Percentiles rank a stretch among this genome's conserved stretches.
These are phyloP conservation scores for Chamaea fasciata DNA, from an alignment of 2,113 vertebrate species.

Conservation along the genomic window DNA sequence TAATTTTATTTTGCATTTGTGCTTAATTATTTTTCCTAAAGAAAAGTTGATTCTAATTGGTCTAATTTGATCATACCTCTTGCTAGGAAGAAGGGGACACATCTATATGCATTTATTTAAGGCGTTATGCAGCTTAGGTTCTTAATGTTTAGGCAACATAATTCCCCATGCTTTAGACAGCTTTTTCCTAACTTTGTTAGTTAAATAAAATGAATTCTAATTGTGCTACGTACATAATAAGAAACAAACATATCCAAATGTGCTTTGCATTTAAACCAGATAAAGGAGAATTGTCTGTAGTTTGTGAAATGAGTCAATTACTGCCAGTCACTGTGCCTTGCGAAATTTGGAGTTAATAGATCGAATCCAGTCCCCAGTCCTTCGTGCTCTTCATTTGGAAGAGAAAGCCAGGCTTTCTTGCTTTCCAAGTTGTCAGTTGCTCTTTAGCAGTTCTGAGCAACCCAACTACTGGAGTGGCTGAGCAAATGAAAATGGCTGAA, in stretches of 20 bases:
- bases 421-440: neutral
- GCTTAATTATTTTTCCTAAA: constrained; percentile 62
- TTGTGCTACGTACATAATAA: neutral
- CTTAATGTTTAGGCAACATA: constrained; percentile 3
- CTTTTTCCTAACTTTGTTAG: constrained; percentile 11
- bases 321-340: neutral
- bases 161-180: neutral
- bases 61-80: constrained; percentile 43
- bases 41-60: constrained; percentile 61
- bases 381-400: neutral
- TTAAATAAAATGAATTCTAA: neutral
- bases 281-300: neutral
- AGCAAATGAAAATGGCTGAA: neutral
- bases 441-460: neutral
- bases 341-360: neutral
- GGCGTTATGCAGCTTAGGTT: neutral
- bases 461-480: neutral
- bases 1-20: constrained; percentile 61
- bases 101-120: constrained; percentile 12
- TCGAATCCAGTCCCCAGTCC: neutral
- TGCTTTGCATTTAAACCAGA: neutral
- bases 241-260: neutral
- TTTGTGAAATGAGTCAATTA: neutral
- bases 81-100: neutral
- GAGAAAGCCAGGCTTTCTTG: neutral